Conservation (phyloP, 1,140 invertebrate genomes). For the Saccostrea cuccullata region DNA sequence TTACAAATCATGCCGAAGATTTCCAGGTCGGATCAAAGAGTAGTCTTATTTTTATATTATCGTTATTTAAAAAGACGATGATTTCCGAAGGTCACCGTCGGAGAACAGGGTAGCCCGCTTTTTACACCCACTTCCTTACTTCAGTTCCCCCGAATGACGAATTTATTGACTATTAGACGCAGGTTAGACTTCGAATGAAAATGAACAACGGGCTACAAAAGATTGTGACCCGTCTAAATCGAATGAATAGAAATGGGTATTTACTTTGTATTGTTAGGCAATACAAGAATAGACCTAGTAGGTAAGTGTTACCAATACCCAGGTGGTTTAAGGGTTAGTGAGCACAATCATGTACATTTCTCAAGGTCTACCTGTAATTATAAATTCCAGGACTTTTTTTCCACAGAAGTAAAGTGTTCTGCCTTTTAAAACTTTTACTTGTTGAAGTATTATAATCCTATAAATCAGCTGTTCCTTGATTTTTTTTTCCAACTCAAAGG, state of each 20-base stretch:
- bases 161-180: slow-evolving; percentile 22
- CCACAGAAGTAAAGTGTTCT: background rate
- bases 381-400: background rate
- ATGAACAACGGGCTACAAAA: background rate
- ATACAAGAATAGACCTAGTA: background rate
- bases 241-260: slow-evolving; percentile 31
- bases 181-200: background rate
- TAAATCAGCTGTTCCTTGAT: too few relatives aligned
- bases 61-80: background rate
- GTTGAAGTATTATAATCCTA: too few relatives aligned
- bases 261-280: slow-evolving; percentile 17
- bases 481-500: too few relatives aligned
- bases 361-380: background rate
- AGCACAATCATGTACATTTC: background rate
- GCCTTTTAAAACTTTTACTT: too few relatives aligned
- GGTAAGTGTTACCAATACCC: background rate
- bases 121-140: background rate
- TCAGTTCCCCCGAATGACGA: background rate
- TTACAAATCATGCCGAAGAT: background rate
- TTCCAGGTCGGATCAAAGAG: background rate
- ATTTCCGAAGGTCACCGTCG: background rate
- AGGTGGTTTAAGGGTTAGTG: background rate
- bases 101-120: background rate
- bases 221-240: background rate
- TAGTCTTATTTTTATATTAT: background rate